Evolutionary conservation across 2,113 vertebrate species (phyloP).

Genomic region (Tympanuchus pallidicinctus): DNA sequence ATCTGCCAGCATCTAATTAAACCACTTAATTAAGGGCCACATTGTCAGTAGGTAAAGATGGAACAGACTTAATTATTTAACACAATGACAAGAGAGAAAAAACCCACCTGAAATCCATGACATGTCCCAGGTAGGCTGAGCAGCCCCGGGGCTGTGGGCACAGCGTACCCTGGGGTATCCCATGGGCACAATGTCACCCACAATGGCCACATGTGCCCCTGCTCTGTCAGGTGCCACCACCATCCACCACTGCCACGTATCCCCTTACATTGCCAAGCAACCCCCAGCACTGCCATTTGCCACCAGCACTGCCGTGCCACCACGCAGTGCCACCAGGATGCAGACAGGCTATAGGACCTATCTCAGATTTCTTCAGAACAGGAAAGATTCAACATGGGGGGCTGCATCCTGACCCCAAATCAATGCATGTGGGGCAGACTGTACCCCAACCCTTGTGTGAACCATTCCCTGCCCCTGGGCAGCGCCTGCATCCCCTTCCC

Average conservation of each 20-base stretch:
- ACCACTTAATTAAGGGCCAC: constrained; percentile 74
- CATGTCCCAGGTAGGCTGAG: neutral
- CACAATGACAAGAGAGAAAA: constrained; percentile 38
- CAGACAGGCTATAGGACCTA: neutral
- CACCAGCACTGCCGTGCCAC: neutral
- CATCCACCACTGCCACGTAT: neutral
- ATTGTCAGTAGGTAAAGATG: constrained; percentile 63
- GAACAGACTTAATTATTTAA: constrained; percentile 65
- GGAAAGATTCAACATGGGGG: neutral
- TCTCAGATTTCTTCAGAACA: neutral
- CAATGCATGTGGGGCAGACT: neutral
- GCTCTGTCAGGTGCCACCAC: neutral
- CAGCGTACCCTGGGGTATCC: neutral
- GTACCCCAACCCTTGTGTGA: neutral
- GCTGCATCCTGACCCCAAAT: neutral
- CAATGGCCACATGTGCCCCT: neutral
- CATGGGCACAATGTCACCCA: neutral
- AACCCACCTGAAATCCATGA: neutral
- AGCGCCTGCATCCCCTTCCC: neutral
- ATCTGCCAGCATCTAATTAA: constrained; percentile 76
- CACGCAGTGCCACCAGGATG: accelerated
- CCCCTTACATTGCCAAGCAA: neutral
- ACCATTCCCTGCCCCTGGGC: neutral
- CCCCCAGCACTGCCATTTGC: neutral
- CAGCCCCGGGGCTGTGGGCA: no score